phyloP scores from a whole-genome alignment of 2,888 invertebrate species.

The Caenorhabditis imperialis region DNA sequence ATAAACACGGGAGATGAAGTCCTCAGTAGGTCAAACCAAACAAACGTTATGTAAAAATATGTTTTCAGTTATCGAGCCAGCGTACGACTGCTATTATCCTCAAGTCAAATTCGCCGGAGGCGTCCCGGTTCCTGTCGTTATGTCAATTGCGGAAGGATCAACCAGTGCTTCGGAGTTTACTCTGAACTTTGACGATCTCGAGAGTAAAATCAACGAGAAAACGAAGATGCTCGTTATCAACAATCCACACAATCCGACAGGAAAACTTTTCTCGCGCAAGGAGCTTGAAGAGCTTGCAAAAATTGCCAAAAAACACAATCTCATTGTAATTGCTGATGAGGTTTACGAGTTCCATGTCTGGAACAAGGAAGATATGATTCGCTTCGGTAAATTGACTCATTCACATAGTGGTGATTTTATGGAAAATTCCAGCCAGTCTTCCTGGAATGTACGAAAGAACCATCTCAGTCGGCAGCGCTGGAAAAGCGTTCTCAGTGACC shows the following conservation, averaged over 20 bases:
- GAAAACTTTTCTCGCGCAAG: conserved; percentile 83
- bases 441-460: conserved; percentile 99
- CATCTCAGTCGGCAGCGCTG: conserved; percentile 95
- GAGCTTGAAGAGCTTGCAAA: conserved; percentile 84
- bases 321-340: conserved; percentile 93
- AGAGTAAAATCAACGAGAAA: conserved; percentile 86
- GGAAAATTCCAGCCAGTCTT: conserved; percentile 84
- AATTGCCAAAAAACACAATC: conserved; percentile 92
- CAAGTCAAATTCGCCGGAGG: conserved; percentile 93
- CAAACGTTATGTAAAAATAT: background rate
- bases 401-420: no score
- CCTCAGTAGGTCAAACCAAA: conserved; percentile 62
- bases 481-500: conserved; percentile 97
- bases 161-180: conserved; percentile 84
- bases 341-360: conserved; percentile 98
- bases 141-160: conserved; percentile 82
- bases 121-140: conserved; percentile 87
- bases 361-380: conserved; percentile 86
- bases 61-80: conserved; percentile 89
- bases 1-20: conserved; percentile 85
- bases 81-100: conserved; percentile 96
- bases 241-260: conserved; percentile 97
- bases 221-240: conserved; percentile 97
- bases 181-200: conserved; percentile 87
- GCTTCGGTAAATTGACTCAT: conserved; percentile 88